Evolutionary conservation across 2,113 vertebrate species (phyloP).

Genomic region (Saccopteryx bilineata): DNA sequence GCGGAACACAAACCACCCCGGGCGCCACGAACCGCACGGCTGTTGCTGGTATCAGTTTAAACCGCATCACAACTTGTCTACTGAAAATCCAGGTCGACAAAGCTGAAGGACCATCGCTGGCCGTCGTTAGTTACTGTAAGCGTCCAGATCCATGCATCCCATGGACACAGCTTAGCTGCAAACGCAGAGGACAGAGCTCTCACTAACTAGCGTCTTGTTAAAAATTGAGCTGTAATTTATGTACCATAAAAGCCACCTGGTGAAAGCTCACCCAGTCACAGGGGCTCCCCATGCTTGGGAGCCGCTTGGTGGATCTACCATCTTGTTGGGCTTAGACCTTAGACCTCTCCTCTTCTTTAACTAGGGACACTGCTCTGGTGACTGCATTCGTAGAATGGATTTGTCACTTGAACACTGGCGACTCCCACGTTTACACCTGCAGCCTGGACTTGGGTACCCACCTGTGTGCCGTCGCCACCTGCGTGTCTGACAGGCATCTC

Average conservation of each 20-base stretch:
- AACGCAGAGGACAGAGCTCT: background rate
- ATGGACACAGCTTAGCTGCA: rapidly evolving
- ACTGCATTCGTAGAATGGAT: rapidly evolving
- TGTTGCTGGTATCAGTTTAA: rapidly evolving
- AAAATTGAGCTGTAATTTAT: background rate
- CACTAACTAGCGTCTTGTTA: background rate
- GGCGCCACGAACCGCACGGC: rapidly evolving
- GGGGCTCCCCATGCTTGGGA: background rate
- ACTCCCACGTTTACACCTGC: background rate
- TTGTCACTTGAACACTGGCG: rapidly evolving
- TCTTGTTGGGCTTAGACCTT: background rate
- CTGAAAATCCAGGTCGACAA: background rate
- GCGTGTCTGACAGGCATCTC: background rate
- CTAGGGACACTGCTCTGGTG: background rate
- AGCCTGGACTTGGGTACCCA: background rate
- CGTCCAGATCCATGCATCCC: rapidly evolving
- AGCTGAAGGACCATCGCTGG: rapidly evolving
- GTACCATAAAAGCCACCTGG: background rate
- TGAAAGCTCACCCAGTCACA: background rate
- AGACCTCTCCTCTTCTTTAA: no score
- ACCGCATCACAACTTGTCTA: rapidly evolving
- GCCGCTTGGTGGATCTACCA: background rate
- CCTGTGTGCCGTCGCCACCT: background rate
- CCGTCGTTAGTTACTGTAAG: rapidly evolving
- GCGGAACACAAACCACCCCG: rapidly evolving